Evolutionary conservation across 2,113 vertebrate genomes (phyloP), one percentile per base, ranked within the genome.

Genomic region (Caloenas nicobarica): DNA sequence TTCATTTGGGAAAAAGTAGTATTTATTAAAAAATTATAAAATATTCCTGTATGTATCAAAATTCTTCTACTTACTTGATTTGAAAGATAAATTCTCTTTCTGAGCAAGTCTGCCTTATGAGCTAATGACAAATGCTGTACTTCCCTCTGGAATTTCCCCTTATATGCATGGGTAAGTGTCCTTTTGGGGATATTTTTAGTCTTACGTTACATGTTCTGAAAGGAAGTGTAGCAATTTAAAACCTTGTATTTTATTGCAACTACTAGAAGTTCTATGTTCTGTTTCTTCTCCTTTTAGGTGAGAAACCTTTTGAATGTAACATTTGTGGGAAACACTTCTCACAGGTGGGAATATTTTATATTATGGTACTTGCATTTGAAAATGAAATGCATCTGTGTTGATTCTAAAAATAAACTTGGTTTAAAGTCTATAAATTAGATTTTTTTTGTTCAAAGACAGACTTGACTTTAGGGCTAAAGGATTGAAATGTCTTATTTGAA

Each of bases 281-380:
- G 92, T 96, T 97, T 97, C 96, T 82, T 97, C 93, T 95, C 89
- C 64, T 98, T 98, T 95, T 98, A 99, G 99, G 99, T 97, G 99
- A 99, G 98, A 99, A 99, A 97, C 99, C 99, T 88, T 99, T 99
- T 97, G 99, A 99, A 97, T 99, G 99, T 98, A 99, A 98, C 95
- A 97, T 99, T 93, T 99, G 99, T 98, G 99, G 99, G 83, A 99
- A 99, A 97, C 98, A 99, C 97, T 99, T 99, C 97, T 99, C 99
- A 96, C 99, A 99, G 99, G 99, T 99, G 98, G 96, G 96, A 95
- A 97, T 97, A 96, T 97, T 97, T 92, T 92, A 90, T 97, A 89
- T 97, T 97, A 88, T 84, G 95, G 80, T 95, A 86, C 80, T 95
- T 95, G 88, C 44, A n/a, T 48, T 94, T 95, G 89, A 96, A 97